Conservation (phyloP, 2,888 invertebrate species). For the Ichneumoninae sp. region DNA sequence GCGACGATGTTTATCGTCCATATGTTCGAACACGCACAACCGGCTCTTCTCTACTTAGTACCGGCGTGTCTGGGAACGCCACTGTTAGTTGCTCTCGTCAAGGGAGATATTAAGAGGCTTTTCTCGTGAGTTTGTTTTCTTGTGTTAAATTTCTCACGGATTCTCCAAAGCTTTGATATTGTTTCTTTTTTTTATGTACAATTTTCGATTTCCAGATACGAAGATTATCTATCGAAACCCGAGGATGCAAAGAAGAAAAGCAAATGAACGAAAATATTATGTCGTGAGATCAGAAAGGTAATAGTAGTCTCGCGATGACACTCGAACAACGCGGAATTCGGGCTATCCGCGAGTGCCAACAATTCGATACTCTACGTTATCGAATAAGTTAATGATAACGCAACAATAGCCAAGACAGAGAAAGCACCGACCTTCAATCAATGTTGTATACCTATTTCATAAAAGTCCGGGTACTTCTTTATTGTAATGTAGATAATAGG, state of each 20-base stretch:
- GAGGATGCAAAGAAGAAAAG: constrained; percentile 69
- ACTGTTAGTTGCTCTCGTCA: constrained; percentile 92
- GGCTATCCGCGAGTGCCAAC: constrained; percentile 47
- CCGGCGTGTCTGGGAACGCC: constrained; percentile 98
- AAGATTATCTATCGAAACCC: constrained; percentile 88
- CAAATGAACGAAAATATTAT: constrained; percentile 12
- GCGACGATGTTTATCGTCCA: constrained; percentile 99
- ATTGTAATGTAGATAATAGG: constrained; percentile 47
- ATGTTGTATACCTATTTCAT: constrained; percentile 54
- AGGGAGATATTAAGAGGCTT: constrained; percentile 95
- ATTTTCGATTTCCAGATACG: constrained; percentile 86
- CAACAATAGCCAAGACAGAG: constrained; percentile 42
- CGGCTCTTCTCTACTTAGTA: constrained; percentile 98
- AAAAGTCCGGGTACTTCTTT: constrained; percentile 57
- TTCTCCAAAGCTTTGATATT: not conserved
- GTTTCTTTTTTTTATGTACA: constrained; percentile 38
- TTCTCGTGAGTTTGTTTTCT: constrained; percentile 90
- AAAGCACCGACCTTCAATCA: constrained; percentile 49
- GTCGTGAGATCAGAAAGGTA: constrained; percentile 14
- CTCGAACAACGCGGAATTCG: constrained; percentile 26
- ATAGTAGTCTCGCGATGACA: constrained; percentile 24
- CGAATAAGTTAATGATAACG: constrained; percentile 25
- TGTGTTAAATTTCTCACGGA: not conserved
- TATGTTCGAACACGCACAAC: constrained; percentile 98
- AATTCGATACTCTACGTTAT: constrained; percentile 12